Base-by-base conservation (phyloP, 1,140 invertebrate genomes). In the Capitella teleta region DNA sequence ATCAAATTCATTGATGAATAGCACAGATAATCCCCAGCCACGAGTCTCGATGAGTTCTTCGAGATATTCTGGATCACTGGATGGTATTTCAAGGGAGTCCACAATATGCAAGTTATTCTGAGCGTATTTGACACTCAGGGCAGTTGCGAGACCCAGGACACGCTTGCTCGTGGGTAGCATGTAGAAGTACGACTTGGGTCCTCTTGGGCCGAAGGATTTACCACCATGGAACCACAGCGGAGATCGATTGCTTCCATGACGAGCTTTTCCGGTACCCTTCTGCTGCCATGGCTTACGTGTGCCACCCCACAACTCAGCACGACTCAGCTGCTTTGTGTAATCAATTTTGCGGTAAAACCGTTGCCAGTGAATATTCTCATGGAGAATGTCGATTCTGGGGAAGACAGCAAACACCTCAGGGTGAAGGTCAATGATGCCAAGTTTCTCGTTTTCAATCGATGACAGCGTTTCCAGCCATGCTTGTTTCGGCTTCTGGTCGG, bases 21-120 rank as follows among this genome's bases (percentile, higher is more conserved):
- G 74, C 25, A 93, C 87, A n/a, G 91, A 93, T 28, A 89, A 83
- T 30, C 93, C 94, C 94, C 94, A 98, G 63, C 84, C 81, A 60
- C 93, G 80, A 45, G 79, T 73, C 56, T 87, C 82, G 18, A 87
- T 79, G 21, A 98, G 68, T 57, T 92, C 80, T 58, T 81, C 70
- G 1, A 98, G 70, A 63, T 80, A 95, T 60, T 80, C 72, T 4
- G 82, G 75, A 60, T 95, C 84, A 38, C 84, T 79, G n/a, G 81
- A 79, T 6, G 91, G 87, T 56, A 97, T 65, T 53, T 93, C 83
- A 14, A 97, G 74, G 62, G 83, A 78, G 51, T 89, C 81, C 0
- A 98, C 83, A 57, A 99, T 78, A 67, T 93, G 87, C 34, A 99
- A 70, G 75, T 98, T 90, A 77, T 96, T 87, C 58, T 66, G 67